Evolutionary conservation across 2,113 vertebrate species (phyloP), one percentile per base, ranked within the genome.

Genomic region (Seriola aureovittata): DNA sequence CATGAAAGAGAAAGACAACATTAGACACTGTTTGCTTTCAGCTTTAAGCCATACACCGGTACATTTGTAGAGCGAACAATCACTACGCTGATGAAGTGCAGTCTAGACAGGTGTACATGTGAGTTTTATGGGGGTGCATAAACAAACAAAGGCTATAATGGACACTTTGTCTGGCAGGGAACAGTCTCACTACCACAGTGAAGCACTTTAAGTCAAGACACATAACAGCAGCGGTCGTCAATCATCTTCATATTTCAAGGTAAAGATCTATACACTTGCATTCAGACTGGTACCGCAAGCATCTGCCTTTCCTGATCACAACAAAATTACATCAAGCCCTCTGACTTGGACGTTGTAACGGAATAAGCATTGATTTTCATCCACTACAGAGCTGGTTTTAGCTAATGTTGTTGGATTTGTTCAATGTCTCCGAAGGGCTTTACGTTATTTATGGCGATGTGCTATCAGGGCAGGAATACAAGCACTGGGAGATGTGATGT

Each of bases 1-100:
- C 93, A 93, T 94, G 90, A 92, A 93, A 94, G 91, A 89, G 69
- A 91, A 38, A 86, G 54, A 86, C 85, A 72, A 81, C 65, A 84
- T 93, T 85, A 91, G 87, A 87, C 62, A 40, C 32, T 72, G 84
- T 85, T 88, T 86, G 65, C 72, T 36, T 38, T 38, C 36, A 80
- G 81, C 66, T 86, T 80, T 74, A 72, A 84, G 77, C 55, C 36
- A 46, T 25, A 82, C 64, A 83, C 80, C 81, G 76, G 63, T 69
- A 63, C 67, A 85, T 80, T 58, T 68, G 74, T 25, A 74, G 21
- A 62, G 55, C 4, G 73, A 9, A 72, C 64, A 76, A 63, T 68
- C 71, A 21, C 40, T 0, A 48, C 19, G 14, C 48, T 63, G 23
- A 90, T 69, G 75, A 81, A 75, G 59, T 70, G 48, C 75, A 55